phyloP scores from a whole-genome alignment of 2,113 vertebrate genomes.

The Lophura nycthemera region DNA sequence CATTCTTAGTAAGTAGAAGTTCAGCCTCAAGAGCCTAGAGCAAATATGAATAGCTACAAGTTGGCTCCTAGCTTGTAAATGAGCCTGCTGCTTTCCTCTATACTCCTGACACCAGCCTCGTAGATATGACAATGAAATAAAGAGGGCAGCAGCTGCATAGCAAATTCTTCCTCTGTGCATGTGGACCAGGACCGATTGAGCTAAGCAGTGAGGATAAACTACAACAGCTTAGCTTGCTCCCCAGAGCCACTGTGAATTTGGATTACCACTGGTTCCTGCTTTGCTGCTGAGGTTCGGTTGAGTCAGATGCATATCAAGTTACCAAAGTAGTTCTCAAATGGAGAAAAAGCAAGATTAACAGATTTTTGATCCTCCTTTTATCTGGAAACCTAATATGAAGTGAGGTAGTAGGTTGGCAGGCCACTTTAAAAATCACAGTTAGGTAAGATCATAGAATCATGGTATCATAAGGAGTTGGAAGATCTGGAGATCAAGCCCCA shows the following conservation, averaged over 20 bases:
- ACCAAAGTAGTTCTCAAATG: not conserved
- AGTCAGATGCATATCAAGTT: not conserved
- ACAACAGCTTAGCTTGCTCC: not conserved
- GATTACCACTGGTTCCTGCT: not conserved
- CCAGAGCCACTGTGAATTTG: not conserved
- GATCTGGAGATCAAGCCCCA: no score
- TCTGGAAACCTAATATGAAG: not conserved
- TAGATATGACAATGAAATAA: not conserved
- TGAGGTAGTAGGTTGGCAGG: not conserved
- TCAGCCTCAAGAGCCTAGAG: not conserved
- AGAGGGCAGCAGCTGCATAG: not conserved
- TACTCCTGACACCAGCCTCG: not conserved
- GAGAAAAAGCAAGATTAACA: not conserved
- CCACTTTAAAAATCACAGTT: not conserved
- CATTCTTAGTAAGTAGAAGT: not conserved
- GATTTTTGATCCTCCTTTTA: not conserved
- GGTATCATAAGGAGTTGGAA: no score
- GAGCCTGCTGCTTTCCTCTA: not conserved
- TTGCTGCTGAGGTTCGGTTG: not conserved
- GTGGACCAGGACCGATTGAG: not conserved
- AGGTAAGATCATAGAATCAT: not conserved
- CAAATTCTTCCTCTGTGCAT: not conserved
- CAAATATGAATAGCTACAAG: not conserved
- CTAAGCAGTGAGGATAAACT: not conserved
- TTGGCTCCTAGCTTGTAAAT: not conserved